A percentile compares a stretch with the other conserved stretches of the same genome.
Evolutionary conservation across 1,140 invertebrate genomes (phyloP).

Genomic region (Adoxophyes honmai): DNA sequence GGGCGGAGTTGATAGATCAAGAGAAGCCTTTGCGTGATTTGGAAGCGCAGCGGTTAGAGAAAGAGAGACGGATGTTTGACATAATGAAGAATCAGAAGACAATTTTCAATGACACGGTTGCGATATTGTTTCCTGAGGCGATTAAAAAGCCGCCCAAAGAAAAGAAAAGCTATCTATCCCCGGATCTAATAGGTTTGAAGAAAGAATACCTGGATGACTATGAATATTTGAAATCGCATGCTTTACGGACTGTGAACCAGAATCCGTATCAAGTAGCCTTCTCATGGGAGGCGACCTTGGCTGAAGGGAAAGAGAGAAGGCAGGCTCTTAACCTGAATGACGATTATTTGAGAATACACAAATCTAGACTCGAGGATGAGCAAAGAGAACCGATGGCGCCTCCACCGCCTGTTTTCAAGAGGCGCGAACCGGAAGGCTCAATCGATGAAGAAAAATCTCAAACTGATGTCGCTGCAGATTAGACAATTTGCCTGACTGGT

Average conservation of each 20-base stretch:
- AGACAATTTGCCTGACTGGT: no score
- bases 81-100: conserved; percentile 71
- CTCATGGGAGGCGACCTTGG: conserved; percentile 62
- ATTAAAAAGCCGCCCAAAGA: conserved; percentile 53
- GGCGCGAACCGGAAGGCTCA: no score
- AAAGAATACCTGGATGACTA: conserved; percentile 57
- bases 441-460: conserved; percentile 4
- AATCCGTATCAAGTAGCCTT: conserved; percentile 58
- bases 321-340: conserved; percentile 53
- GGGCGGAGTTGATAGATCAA: conserved; percentile 62
- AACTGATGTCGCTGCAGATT: no score
- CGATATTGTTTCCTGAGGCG: conserved; percentile 72
- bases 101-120: conserved; percentile 73
- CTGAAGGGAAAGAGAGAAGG: conserved; percentile 60
- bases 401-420: background rate
- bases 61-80: conserved; percentile 68
- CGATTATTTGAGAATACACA: conserved; percentile 56
- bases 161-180: conserved; percentile 46
- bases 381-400: background rate
- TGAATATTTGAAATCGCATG: conserved; percentile 37
- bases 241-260: conserved; percentile 42
- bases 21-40: conserved; percentile 70
- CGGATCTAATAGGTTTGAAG: conserved; percentile 44
- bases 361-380: conserved; percentile 42
- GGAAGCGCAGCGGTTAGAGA: conserved; percentile 62